Base-by-base conservation (phyloP, 2,888 invertebrate species). In the Drosophila leonis region DNA sequence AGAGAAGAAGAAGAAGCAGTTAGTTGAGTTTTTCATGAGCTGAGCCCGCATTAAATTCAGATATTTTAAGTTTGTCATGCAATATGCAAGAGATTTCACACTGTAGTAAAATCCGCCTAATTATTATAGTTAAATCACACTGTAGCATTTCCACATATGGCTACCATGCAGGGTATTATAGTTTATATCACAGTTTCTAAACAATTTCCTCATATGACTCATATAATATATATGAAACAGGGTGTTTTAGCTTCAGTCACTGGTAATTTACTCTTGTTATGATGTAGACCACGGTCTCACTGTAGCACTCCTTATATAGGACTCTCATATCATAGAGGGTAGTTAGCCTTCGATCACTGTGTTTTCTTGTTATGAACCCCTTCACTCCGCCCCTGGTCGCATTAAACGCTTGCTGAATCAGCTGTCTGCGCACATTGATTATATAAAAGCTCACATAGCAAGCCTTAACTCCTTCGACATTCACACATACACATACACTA, bases 391-490 rank as follows among this genome's bases (percentile, higher is more conserved):
- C 39, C 37, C 46, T 37, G 42, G 33, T 5, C 46, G 10, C 12
- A 37, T 27, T 54, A 18, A 52, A 12, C 18, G 29, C 10, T 46
- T 39, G 37, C 27, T 59, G 55, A 67, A 80, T 82, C 83, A 82
- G 83, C 83, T 80, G 75, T 72, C 55, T 39, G 46, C n/a, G 35
- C 31, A 20, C 33, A 56, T 56, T 52, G 79, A 71, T 83, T 83
- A 83, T 73, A 83, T 83, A 83, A 83, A 83, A 24, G 42, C 48
- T 29, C 42, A 56, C 52, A 55, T 13, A 48, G 56, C 54, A 54
- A 52, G 46, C 15, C 15, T 56, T 18, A 4, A 27, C 20, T 29
- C 12, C 27, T 18, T 20, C 29, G 20, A 46, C 44, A 35, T n/a
- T n/a, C 46, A 24, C 44, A 18, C 33, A 24, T 15, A 18, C 44